These are phyloP conservation scores for Myotis findleyi DNA, from an alignment of 2,797 vertebrate species.

Conservation along the genomic window DNA sequence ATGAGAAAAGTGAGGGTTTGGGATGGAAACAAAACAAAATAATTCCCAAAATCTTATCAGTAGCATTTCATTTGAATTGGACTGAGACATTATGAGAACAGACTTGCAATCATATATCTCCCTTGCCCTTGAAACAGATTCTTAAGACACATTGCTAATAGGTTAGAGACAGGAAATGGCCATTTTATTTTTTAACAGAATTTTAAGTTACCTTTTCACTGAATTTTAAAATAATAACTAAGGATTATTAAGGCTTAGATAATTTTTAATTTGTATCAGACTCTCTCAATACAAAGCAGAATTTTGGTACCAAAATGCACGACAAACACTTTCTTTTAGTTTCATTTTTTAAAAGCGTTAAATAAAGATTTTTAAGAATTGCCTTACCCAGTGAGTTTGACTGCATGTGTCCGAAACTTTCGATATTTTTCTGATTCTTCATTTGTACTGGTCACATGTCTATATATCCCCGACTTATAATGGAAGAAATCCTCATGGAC, in stretches of 20 bases:
- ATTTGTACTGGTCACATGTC: slow-evolving; percentile 61
- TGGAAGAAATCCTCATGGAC: slow-evolving; percentile 89
- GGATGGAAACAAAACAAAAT: not conserved
- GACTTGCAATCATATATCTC: not conserved
- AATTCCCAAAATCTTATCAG: not conserved
- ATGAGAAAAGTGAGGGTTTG: not conserved
- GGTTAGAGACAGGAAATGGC: no score
- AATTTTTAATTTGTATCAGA: slow-evolving; percentile 15
- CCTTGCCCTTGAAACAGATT: no score
- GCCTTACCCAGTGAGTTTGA: slow-evolving; percentile 88
- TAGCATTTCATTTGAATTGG: not conserved
- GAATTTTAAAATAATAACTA: not conserved
- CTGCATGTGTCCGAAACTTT: slow-evolving; percentile 85
- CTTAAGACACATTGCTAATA: no score
- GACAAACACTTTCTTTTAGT: not conserved
- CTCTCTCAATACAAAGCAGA: not conserved
- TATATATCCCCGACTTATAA: slow-evolving; percentile 89
- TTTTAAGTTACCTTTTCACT: not conserved
- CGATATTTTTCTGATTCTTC: slow-evolving; percentile 70
- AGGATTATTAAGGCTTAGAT: not conserved
- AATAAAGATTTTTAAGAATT: slow-evolving; percentile 29
- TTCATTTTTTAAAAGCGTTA: not conserved
- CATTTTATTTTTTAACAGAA: no score
- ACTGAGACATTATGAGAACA: not conserved
- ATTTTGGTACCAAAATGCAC: not conserved